Conservation (phyloP, 2,888 invertebrate species). For the Cosmorhoe ocellata region DNA sequence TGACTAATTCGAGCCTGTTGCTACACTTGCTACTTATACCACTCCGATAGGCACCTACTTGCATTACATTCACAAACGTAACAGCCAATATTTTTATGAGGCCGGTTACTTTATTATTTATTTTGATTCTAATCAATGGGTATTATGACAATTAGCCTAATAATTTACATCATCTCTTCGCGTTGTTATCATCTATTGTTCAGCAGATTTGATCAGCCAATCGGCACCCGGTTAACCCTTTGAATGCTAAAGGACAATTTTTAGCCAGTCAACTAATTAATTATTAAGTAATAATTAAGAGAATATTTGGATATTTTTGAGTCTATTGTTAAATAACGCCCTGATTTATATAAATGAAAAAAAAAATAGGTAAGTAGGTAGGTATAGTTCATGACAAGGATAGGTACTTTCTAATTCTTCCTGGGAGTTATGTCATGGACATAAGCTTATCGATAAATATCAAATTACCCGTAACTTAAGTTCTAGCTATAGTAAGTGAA, state of each 20-base stretch:
- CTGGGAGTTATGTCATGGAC: too few relatives aligned
- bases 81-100: slow-evolving; percentile 19
- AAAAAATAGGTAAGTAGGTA: too few relatives aligned
- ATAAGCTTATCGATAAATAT: too few relatives aligned
- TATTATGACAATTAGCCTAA: slow-evolving; percentile 62
- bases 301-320: too few relatives aligned
- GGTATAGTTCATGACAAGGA: too few relatives aligned
- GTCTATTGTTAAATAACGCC: too few relatives aligned
- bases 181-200: slow-evolving; percentile 65
- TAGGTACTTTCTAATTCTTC: too few relatives aligned
- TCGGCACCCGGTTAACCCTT: slow-evolving; percentile 45
- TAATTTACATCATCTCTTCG: slow-evolving; percentile 60
- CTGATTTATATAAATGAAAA: too few relatives aligned
- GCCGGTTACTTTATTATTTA: slow-evolving; percentile 41
- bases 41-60: not conserved
- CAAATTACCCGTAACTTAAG: too few relatives aligned
- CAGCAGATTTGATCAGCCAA: slow-evolving; percentile 42
- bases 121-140: slow-evolving; percentile 65
- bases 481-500: too few relatives aligned
- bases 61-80: slow-evolving; percentile 2
- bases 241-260: slow-evolving; percentile 22
- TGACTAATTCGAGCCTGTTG: not conserved
- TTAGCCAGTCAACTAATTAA: too few relatives aligned
- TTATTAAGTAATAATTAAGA: too few relatives aligned
- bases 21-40: not conserved